These are phyloP conservation scores for Xylota segnis DNA, from an alignment of 2,888 invertebrate species.

Conservation along the genomic window DNA sequence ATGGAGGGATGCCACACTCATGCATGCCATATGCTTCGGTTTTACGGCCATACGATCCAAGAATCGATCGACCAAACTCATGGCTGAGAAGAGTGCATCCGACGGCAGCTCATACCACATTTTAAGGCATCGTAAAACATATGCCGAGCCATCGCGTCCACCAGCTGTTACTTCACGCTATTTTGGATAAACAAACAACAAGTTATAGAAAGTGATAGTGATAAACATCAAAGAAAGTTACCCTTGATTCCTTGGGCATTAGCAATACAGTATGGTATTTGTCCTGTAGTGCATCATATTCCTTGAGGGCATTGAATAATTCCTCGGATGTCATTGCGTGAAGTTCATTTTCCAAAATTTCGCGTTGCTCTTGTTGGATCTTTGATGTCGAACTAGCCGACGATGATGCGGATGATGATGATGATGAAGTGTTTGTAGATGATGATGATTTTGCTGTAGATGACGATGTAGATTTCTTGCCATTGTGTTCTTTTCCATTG, in stretches of 20 bases:
- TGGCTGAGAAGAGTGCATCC: constrained; percentile 91
- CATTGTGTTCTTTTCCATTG: constrained; percentile 79
- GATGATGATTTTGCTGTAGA: constrained; percentile 51
- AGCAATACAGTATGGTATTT: constrained; percentile 90
- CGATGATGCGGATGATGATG: constrained; percentile 57
- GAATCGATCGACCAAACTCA: constrained; percentile 92
- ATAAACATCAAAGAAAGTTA: constrained; percentile 83
- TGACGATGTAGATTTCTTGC: constrained; percentile 77
- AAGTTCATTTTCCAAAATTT: constrained; percentile 81
- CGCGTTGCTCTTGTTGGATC: constrained; percentile 75
- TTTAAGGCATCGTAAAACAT: constrained; percentile 92
- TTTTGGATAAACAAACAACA: constrained; percentile 7
- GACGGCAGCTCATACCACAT: constrained; percentile 94
- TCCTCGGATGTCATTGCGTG: constrained; percentile 83
- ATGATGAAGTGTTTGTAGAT: constrained; percentile 40
- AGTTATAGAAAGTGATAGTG: not conserved
- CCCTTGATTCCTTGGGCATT: constrained; percentile 88
- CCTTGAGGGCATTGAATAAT: constrained; percentile 87
- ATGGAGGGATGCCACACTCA: constrained; percentile 94
- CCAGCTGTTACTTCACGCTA: constrained; percentile 90
- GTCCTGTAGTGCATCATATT: constrained; percentile 88
- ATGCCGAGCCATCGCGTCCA: constrained; percentile 92
- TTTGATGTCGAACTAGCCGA: constrained; percentile 59
- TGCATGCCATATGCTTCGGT: constrained; percentile 94
- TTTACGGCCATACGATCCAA: constrained; percentile 92